A percentile compares a stretch with the other conserved stretches of the same genome.
These are phyloP conservation scores for Petrophora chlorosata DNA, from an alignment of 2,888 invertebrate genomes.

Conservation along the genomic window DNA sequence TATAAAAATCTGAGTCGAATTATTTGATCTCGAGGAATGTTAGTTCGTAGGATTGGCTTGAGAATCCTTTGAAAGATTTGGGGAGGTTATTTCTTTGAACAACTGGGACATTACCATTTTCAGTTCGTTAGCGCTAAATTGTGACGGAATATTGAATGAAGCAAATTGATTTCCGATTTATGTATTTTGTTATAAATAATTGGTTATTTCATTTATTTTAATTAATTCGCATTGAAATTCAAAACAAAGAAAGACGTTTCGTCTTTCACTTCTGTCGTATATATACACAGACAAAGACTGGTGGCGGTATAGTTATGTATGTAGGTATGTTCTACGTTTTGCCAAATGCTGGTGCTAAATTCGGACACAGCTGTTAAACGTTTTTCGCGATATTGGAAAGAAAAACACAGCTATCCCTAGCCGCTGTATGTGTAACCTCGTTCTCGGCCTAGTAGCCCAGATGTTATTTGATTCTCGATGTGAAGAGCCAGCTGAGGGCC, in stretches of 20 bases:
- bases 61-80: constrained; percentile 26
- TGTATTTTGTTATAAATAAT: too few species aligned
- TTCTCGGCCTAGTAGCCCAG: constrained; percentile 30
- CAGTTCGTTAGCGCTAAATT: constrained; percentile 10
- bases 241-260: too few species aligned
- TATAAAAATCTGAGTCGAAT: constrained; percentile 19
- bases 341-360: too few species aligned
- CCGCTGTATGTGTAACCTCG: constrained; percentile 14
- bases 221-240: too few species aligned
- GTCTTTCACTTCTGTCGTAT: too few species aligned
- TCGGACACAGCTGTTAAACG: background rate
- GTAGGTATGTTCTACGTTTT: too few species aligned
- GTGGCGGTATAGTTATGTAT: too few species aligned
- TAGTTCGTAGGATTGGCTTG: constrained; percentile 24
- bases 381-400: background rate
- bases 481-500: constrained; percentile 28
- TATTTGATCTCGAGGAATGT: constrained; percentile 26
- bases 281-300: too few species aligned
- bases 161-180: background rate
- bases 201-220: too few species aligned
- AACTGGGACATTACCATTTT: constrained; percentile 27
- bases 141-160: background rate
- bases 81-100: constrained; percentile 25
- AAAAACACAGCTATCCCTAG: constrained; percentile 9
- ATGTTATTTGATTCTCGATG: constrained; percentile 38